Conservation (phyloP, 2,888 invertebrate species). For the Limenitis arthemis region DNA sequence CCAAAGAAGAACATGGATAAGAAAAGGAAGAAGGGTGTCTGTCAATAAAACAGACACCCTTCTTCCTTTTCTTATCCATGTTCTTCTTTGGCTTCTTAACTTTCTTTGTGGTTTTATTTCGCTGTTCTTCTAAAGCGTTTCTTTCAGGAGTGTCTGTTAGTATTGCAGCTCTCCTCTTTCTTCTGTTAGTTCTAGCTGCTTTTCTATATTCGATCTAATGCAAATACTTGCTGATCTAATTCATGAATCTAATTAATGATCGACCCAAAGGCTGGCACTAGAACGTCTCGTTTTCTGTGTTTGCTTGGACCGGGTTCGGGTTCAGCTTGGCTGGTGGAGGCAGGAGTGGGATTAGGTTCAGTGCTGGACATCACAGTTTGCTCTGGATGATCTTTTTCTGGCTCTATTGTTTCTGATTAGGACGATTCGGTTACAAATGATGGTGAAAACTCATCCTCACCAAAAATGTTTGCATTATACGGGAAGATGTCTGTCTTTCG, state of each 20-base stretch:
- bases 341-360: conserved; percentile 19
- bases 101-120: conserved; percentile 21
- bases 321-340: conserved; percentile 27
- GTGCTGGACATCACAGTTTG: conserved; percentile 18
- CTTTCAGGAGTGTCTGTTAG: conserved; percentile 24
- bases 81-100: conserved; percentile 20
- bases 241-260: too few species aligned
- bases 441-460: conserved; percentile 22
- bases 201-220: too few species aligned
- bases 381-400: conserved; percentile 21
- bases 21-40: too few species aligned
- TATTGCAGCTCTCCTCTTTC: conserved; percentile 21
- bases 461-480: conserved; percentile 20
- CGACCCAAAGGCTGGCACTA: too few species aligned
- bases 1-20: too few species aligned
- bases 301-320: conserved; percentile 22
- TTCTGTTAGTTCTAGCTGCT: conserved; percentile 20
- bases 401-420: conserved; percentile 16
- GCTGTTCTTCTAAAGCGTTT: conserved; percentile 20
- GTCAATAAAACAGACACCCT: conserved; percentile 18
- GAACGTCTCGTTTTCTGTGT: conserved; percentile 24
- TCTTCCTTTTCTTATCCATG: conserved; percentile 19
- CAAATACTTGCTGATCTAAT: too few species aligned
- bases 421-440: conserved; percentile 28
- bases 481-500: conserved; percentile 26